Conservation (phyloP, 2,797 vertebrate genomes). For the Micrastur ruficollis region DNA sequence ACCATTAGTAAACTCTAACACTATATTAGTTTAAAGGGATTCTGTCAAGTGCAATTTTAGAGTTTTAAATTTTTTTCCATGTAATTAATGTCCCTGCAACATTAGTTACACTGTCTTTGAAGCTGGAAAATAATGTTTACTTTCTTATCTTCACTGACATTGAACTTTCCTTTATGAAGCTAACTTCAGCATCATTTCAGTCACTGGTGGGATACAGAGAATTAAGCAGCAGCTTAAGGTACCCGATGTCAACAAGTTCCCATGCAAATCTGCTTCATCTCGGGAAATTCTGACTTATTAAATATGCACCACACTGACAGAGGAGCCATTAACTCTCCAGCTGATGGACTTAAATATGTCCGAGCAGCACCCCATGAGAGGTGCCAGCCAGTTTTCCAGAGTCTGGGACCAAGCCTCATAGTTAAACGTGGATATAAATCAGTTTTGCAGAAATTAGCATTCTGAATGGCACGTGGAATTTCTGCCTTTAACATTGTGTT, state of each 20-base stretch:
- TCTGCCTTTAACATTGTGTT: not conserved
- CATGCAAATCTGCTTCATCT: not conserved
- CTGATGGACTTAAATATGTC: not conserved
- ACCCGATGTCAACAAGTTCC: not conserved
- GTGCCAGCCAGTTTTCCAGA: not conserved
- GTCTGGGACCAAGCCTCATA: not conserved
- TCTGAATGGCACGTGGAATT: not conserved
- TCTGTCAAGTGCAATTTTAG: constrained; percentile 46
- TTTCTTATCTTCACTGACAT: not conserved
- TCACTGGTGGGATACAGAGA: not conserved
- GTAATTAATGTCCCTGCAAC: constrained; percentile 31
- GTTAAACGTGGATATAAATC: not conserved
- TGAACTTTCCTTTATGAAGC: not conserved
- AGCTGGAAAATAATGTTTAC: not conserved
- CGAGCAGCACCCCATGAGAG: not conserved
- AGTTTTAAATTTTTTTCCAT: not conserved
- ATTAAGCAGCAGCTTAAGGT: not conserved
- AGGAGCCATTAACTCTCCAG: not conserved
- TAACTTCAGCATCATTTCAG: not conserved
- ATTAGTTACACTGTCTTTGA: constrained; percentile 16
- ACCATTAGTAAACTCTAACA: constrained; percentile 21
- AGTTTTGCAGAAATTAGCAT: not conserved
- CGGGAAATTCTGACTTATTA: not conserved
- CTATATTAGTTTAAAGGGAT: constrained; percentile 39
- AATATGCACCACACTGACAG: not conserved